Evolutionary conservation across 2,113 vertebrate genomes (phyloP).

Genomic region (Corythaixoides concolor): DNA sequence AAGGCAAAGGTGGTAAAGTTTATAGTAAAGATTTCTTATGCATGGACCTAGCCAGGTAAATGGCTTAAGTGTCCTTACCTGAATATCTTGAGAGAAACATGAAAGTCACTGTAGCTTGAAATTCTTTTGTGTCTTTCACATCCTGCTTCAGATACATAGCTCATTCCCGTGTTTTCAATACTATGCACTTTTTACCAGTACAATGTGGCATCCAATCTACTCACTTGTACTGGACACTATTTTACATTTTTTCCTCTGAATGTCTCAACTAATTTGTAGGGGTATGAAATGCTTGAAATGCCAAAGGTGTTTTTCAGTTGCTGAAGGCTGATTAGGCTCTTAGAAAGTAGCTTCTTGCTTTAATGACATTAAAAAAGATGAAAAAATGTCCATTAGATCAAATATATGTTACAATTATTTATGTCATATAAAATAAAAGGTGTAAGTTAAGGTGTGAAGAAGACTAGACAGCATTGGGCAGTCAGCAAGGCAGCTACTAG

Average conservation of each 20-base stretch:
- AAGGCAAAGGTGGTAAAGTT: neutral
- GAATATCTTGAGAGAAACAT: neutral
- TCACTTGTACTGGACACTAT: neutral
- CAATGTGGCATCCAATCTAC: neutral
- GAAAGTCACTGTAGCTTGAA: neutral
- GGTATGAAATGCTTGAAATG: neutral
- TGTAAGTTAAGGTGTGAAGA: neutral
- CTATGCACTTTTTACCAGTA: neutral
- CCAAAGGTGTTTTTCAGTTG: neutral
- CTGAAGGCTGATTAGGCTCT: neutral
- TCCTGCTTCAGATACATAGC: neutral
- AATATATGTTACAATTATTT: neutral
- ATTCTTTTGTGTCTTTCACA: neutral
- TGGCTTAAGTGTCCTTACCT: neutral
- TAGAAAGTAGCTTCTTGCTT: neutral
- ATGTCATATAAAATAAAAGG: neutral
- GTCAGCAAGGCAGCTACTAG: neutral
- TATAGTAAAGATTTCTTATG: neutral
- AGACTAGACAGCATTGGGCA: neutral
- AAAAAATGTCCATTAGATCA: neutral
- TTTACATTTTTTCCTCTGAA: neutral
- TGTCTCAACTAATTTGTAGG: neutral
- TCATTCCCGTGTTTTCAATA: neutral
- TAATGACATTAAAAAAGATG: neutral
- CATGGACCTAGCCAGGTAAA: neutral